Evolutionary conservation across 2,797 vertebrate species (phyloP).

Genomic region (Leuciscus waleckii): DNA sequence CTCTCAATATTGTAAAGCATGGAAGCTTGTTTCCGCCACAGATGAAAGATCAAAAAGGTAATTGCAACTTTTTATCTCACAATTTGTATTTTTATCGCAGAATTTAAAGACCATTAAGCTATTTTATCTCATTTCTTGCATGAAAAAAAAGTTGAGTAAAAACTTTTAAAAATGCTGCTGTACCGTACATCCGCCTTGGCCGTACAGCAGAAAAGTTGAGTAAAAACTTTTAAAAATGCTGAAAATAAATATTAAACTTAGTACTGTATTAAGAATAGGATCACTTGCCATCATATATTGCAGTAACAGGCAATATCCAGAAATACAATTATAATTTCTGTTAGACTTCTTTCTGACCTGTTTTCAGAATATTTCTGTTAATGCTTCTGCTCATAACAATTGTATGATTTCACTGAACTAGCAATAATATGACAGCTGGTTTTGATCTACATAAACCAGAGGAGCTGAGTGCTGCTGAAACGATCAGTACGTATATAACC

Average conservation of each 20-base stretch:
- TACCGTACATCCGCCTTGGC: too few species aligned
- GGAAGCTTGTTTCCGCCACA: too few species aligned
- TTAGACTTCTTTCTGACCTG: neutral
- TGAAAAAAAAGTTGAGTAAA: neutral
- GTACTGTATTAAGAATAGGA: neutral
- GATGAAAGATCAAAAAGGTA: too few species aligned
- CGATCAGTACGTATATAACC: constrained; percentile 8
- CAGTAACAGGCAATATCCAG: neutral
- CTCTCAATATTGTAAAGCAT: neutral
- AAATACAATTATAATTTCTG: neutral
- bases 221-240: neutral
- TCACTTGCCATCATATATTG: neutral
- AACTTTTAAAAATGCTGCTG: neutral
- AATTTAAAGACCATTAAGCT: neutral
- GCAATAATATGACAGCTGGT: constrained; percentile 1
- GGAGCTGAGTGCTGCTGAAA: constrained; percentile 32
- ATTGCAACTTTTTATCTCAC: too few species aligned
- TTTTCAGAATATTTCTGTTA: neutral
- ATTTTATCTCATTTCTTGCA: neutral
- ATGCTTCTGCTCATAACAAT: neutral
- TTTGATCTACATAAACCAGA: constrained; percentile 9
- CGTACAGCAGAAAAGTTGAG: too few species aligned
- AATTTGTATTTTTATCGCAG: too few species aligned
- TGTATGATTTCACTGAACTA: constrained; percentile 4
- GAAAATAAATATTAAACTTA: neutral